Evolutionary conservation across 2,113 vertebrate species (phyloP), one percentile per base, ranked within the genome.

Genomic region (Lamprotornis superbus): DNA sequence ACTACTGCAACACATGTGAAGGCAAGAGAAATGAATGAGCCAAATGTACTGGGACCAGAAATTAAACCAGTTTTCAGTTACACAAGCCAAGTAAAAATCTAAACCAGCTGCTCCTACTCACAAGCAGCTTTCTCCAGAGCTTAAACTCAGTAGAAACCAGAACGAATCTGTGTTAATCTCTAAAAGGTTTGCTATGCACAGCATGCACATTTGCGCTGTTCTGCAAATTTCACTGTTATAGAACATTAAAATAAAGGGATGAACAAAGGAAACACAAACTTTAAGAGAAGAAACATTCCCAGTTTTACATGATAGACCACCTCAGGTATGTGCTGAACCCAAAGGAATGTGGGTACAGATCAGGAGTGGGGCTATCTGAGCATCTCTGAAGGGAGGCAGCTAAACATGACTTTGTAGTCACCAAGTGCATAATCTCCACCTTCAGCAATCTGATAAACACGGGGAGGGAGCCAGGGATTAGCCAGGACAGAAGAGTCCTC

Each of bases 391-490:
- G 85, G 92, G 40, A 78, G 68, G 81, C 61, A 63, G 65, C 90
- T 70, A 92, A 94, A 83, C 94, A 83, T 77, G 93, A 95, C 80
- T 95, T 92, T 94, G 95, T 93, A 98, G 97, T 92, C 96, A 71
- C 94, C 88, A 93, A 70, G 52, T 63, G 95, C 93, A 94, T 96
- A 97, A 98, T 98, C 97, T 96, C 59, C 52, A 83, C 96, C 94
- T 97, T 95, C 95, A 86, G 97, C 97, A 92, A 97, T 97, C 95
- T 87, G 97, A 98, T 97, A 93, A 98, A 88, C 9, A 15, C 7
- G 1, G 47, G 88, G 74, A 82, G 91, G 85, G 88, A 87, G 95
- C 80, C 19, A 31, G 87, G 97, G 94, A 95, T 98, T 97, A 97
- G 75, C 86, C 47, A 21, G 77, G 85, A 95, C 94, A 97, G 92